phyloP scores from a whole-genome alignment of 2,113 vertebrate species.

The Cathartes aura region DNA sequence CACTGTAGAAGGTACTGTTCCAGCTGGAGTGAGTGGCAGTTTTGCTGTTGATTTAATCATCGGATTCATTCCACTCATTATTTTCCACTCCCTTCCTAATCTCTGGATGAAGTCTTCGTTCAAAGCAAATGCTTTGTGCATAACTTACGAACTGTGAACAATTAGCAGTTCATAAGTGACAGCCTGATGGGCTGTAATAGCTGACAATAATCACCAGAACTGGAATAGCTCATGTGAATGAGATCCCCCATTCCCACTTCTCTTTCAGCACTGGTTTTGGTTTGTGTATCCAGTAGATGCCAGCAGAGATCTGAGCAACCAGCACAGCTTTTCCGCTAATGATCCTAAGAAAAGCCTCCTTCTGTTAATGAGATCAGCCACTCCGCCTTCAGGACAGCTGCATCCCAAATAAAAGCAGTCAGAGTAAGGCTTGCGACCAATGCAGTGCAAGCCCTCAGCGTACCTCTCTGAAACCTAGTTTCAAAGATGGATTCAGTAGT shows the following conservation, averaged over 20 bases:
- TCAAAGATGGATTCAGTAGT: neutral
- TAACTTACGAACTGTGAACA: neutral
- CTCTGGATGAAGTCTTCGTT: neutral
- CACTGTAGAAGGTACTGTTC: neutral
- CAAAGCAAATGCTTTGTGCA: neutral
- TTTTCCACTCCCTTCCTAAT: neutral
- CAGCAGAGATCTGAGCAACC: conserved; percentile 9
- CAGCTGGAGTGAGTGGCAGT: neutral
- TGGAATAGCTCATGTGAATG: fast-evolving
- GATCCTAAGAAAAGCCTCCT: neutral
- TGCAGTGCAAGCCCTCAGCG: neutral
- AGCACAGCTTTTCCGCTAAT: neutral
- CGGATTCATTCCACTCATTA: neutral
- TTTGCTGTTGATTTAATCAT: neutral
- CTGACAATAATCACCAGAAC: neutral
- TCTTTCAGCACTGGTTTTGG: neutral
- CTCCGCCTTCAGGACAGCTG: neutral
- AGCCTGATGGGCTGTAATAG: neutral
- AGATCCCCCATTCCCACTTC: neutral
- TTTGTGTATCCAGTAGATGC: neutral
- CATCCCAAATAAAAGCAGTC: neutral
- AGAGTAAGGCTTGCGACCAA: neutral
- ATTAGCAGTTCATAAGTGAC: neutral
- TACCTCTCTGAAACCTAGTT: neutral
- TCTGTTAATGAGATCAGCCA: neutral